Evolutionary conservation across 1,140 invertebrate species (phyloP).

Genomic region (Philopotamus ludificatus): DNA sequence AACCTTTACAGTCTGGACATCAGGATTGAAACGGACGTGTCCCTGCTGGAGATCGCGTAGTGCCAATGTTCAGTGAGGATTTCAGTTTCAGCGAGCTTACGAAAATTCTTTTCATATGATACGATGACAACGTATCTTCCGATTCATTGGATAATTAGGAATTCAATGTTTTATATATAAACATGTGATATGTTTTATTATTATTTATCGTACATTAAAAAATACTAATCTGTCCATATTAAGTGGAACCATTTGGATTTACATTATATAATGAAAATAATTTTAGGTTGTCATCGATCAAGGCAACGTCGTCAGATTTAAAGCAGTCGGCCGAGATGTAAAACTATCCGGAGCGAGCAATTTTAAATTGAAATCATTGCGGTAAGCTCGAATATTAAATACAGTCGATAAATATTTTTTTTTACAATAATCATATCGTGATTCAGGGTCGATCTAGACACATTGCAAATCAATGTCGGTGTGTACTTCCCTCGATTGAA

Average conservation of each 20-base stretch:
- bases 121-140: too few relatives aligned
- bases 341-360: conserved; percentile 55
- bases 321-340: conserved; percentile 54
- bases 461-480: conserved; percentile 50
- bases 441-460: conserved; percentile 57
- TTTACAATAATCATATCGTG: conserved; percentile 5
- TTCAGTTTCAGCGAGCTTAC: too few relatives aligned
- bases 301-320: conserved; percentile 48
- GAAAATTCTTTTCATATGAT: too few relatives aligned
- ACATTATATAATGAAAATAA: neutral
- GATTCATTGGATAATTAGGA: too few relatives aligned
- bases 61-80: too few relatives aligned
- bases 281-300: conserved; percentile 50
- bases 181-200: neutral
- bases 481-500: conserved; percentile 52
- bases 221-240: neutral
- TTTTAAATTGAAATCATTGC: conserved; percentile 53
- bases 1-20: too few relatives aligned
- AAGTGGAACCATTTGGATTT: neutral
- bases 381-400: conserved; percentile 45
- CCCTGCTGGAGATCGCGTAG: too few relatives aligned
- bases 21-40: too few relatives aligned
- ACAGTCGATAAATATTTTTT: neutral
- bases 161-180: neutral
- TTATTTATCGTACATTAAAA: neutral